Evolutionary conservation across 2,888 invertebrate genomes (phyloP), one percentile per base, ranked within the genome.

Genomic region (Leptinotarsa peninsularis): DNA sequence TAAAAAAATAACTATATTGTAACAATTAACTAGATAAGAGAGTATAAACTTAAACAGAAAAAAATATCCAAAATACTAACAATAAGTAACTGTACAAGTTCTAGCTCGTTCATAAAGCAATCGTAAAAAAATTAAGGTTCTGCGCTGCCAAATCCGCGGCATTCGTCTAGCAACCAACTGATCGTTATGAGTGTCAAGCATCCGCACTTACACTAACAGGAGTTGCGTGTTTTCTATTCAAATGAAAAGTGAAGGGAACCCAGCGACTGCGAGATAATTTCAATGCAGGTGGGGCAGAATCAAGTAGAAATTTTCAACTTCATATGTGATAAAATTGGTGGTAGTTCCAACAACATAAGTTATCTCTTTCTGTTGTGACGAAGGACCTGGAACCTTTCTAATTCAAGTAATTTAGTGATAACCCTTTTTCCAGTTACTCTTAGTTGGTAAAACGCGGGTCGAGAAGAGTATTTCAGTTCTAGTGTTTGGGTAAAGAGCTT

Each of bases 1-100:
- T 80, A 83, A 81, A 83, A 82, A 80, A 82, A 83, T 82, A 83
- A 82, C 76, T 81, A 80, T 58, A 58, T 80, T 73, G 80, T 80
- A 83, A 81, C 80, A 83, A 82, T 78, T 82, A 84, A 81, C 81
- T 80, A 81, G 83, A 80, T 77, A 76, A 73, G 58, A 70, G 78
- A 78, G 75, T 81, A 81, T 81, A 82, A 84, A 84, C 83, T 81
- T 84, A 84, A 84, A 83, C 81, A 78, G 79, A 81, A 82, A 43
- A 43, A 43, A 83, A 49, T 79, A 81, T 80, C 68, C 78, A 81
- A 79, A 79, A 72, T 74, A 75, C 77, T 81, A 81, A 81, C 80
- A 79, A 80, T 73, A 77, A 80, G 66, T 73, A 74, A 75, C 79
- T 81, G 81, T 80, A 81, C 81, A 81, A 70, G 60, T 69, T 56